Base-by-base conservation (phyloP, 2,888 invertebrate genomes). In the Drosophila eohydei region DNA sequence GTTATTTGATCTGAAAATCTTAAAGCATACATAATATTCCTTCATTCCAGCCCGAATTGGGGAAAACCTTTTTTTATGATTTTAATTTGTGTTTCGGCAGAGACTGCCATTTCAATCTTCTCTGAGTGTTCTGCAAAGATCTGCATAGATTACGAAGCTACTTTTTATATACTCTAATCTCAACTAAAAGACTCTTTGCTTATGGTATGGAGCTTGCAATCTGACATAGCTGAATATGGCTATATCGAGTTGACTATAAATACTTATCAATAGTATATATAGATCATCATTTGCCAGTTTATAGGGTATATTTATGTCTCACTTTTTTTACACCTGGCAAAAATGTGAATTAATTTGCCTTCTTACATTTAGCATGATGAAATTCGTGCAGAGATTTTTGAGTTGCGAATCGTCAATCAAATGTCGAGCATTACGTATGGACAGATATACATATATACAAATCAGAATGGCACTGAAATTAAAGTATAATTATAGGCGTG, bases 401-500 rank as follows among this genome's bases (percentile, higher is more conserved):
- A 8, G 32, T 41, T 21, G 48, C 30, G 14, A 7, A 28, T 66
- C 55, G 67, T 43, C 63, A 62, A 71, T 63, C 56, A 44, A 12
- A n/a, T 16, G 21, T 16, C 28, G 21, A 32, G 46, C 34, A 16
- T 46, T 74, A 64, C 70, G 74, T 74, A 79, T 64, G 74, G 70
- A 48, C 32, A 38, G 50, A n/a, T 65, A 80, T n/a, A 26, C 6
- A 44, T 44, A 6, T 1, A 46, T 14, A 32, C 2, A 89, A 85
- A 89, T 85, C 84, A 87, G 87, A 86, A 51, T 56, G 65, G 48
- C 64, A 55, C 56, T 75, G 68, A 80, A 84, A 88, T 88, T 82
- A 77, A 81, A 82, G 81, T 83, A 88, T 84, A 91, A 90, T 90
- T 89, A 86, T 62, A 84, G 84, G 90, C 84, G 88, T 89, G 80